These are phyloP conservation scores for Eurois occulta DNA, from an alignment of 2,888 invertebrate species.

Conservation along the genomic window DNA sequence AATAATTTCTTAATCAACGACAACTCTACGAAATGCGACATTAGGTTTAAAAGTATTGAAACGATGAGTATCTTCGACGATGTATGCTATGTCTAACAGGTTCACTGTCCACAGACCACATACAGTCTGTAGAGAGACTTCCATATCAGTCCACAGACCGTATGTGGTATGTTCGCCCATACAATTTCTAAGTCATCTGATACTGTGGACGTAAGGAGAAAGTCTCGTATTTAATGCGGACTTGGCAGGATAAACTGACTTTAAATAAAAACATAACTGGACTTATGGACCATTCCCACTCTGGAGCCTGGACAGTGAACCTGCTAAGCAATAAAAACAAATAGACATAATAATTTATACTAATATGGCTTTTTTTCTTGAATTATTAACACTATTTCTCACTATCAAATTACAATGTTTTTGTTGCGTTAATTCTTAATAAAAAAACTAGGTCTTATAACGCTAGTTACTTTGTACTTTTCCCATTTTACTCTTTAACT, in stretches of 20 bases:
- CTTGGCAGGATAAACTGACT: too few relatives aligned
- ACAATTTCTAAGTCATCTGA: too few relatives aligned
- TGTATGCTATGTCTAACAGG: too few relatives aligned
- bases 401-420: conserved; percentile 16
- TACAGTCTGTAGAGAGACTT: too few relatives aligned
- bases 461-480: conserved; percentile 15
- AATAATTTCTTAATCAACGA: not conserved
- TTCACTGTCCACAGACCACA: too few relatives aligned
- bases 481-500: not conserved
- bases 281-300: too few relatives aligned
- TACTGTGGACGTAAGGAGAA: too few relatives aligned
- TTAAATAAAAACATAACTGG: too few relatives aligned
- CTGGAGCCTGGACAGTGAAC: too few relatives aligned
- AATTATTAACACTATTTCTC: conserved; percentile 26
- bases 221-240: too few relatives aligned
- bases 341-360: not conserved
- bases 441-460: not conserved
- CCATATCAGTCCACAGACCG: too few relatives aligned
- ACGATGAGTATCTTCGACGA: not conserved
- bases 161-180: too few relatives aligned
- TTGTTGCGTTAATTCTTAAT: conserved; percentile 1
- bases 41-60: not conserved
- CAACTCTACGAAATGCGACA: not conserved
- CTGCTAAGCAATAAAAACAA: not conserved
- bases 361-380: conserved; percentile 29